A percentile compares a stretch with the other conserved stretches of the same genome.
Conservation (phyloP, 1,140 invertebrate genomes). For the Panulirus ornatus region DNA sequence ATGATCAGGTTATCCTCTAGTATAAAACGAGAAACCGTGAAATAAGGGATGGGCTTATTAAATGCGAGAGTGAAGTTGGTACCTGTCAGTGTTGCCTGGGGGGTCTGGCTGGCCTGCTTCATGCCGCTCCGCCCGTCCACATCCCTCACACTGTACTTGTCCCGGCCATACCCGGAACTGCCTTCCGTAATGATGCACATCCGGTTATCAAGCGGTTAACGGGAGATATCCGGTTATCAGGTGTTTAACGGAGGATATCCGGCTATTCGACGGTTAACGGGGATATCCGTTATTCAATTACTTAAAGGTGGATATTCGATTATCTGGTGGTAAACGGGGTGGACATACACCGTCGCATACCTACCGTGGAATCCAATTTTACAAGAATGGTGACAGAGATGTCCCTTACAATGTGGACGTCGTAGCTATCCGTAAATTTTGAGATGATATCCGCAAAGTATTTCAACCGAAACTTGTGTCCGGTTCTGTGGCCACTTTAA, state of each 20-base stretch:
- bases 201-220: slow-evolving; percentile 8
- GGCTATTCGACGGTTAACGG: neutral
- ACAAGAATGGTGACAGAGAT: too few species aligned
- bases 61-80: neutral
- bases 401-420: too few species aligned
- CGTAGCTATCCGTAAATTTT: too few species aligned
- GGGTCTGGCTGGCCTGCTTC: slow-evolving; percentile 13
- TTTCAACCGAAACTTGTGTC: too few species aligned
- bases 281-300: too few species aligned
- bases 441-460: too few species aligned
- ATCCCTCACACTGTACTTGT: slow-evolving; percentile 9
- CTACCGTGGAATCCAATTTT: too few species aligned
- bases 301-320: too few species aligned
- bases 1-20: neutral
- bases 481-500: too few species aligned
- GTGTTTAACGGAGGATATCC: neutral
- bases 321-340: too few species aligned
- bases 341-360: too few species aligned
- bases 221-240: neutral
- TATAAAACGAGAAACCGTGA: neutral
- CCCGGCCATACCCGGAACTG: slow-evolving; percentile 40
- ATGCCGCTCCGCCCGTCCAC: neutral
- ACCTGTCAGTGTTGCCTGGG: neutral
- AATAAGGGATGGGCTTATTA: neutral
- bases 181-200: slow-evolving; percentile 23